These are phyloP conservation scores for Zaprionus africanus DNA, from an alignment of 1,140 invertebrate genomes.

Conservation along the genomic window DNA sequence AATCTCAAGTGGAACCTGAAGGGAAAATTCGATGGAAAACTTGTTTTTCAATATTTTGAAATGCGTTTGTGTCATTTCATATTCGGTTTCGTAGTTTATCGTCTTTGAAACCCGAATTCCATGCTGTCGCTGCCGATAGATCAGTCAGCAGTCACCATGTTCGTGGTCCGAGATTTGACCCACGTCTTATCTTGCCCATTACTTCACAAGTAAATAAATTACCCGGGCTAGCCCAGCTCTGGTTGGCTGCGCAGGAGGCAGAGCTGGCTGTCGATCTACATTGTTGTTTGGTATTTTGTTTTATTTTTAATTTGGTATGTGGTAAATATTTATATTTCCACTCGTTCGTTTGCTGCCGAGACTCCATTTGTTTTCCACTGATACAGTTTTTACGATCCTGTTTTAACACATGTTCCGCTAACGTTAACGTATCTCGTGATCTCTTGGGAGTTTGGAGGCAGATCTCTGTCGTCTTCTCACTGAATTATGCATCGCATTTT, in stretches of 20 bases:
- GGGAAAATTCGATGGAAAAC: conserved; percentile 67
- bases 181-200: conserved; percentile 61
- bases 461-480: conserved; percentile 25
- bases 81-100: conserved; percentile 63
- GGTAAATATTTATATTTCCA: conserved; percentile 62
- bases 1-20: conserved; percentile 61
- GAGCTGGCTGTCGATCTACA: conserved; percentile 20
- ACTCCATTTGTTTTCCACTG: conserved; percentile 41
- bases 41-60: conserved; percentile 72
- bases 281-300: conserved; percentile 61
- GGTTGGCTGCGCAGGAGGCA: conserved; percentile 15
- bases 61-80: conserved; percentile 48
- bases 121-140: conserved; percentile 43
- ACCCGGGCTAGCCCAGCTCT: conserved; percentile 27
- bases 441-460: conserved; percentile 40
- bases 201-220: conserved; percentile 66
- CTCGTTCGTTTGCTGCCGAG: conserved; percentile 4
- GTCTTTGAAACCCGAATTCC: conserved; percentile 41
- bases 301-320: conserved; percentile 65
- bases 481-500: conserved; percentile 45
- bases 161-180: conserved; percentile 39
- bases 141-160: conserved; percentile 47
- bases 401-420: conserved; percentile 73
- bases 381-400: conserved; percentile 61
- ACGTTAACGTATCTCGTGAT: conserved; percentile 45